Conservation (phyloP, 2,888 invertebrate species). For the Macrosiphum euphorbiae region DNA sequence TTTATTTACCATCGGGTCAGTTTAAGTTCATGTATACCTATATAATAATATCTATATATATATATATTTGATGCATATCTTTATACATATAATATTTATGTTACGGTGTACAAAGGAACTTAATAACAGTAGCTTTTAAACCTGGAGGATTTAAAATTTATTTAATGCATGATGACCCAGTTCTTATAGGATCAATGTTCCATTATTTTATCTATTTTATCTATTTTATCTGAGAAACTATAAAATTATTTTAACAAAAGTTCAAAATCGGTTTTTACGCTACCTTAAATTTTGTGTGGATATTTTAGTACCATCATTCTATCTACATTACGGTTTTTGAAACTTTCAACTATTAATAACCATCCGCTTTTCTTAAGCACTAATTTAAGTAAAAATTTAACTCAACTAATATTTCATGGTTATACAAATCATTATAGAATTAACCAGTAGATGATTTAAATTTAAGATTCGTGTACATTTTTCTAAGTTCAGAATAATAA, state of each 20-base stretch:
- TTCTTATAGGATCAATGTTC: slow-evolving; percentile 36
- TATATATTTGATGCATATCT: background rate
- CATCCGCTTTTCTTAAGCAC: background rate
- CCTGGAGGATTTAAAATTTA: background rate
- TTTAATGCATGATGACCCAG: slow-evolving; percentile 27
- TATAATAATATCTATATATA: background rate
- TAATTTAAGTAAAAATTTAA: background rate
- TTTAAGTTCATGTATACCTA: background rate
- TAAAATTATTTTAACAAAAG: slow-evolving; percentile 35
- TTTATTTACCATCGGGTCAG: background rate
- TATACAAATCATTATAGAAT: background rate
- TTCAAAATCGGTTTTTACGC: slow-evolving; percentile 46
- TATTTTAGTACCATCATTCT: background rate
- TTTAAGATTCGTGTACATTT: background rate
- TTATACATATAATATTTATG: background rate
- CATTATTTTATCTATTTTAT: slow-evolving; percentile 42
- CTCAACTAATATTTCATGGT: background rate
- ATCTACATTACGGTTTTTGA: slow-evolving; percentile 23
- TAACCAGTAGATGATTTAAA: background rate
- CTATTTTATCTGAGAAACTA: background rate
- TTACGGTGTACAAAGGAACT: slow-evolving; percentile 8
- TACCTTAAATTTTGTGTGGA: background rate
- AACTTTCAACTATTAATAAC: slow-evolving; percentile 8
- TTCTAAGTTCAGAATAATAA: background rate
- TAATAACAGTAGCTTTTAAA: slow-evolving; percentile 19